phyloP scores from a whole-genome alignment of 2,797 vertebrate genomes.

The Psittacula derbiana region DNA sequence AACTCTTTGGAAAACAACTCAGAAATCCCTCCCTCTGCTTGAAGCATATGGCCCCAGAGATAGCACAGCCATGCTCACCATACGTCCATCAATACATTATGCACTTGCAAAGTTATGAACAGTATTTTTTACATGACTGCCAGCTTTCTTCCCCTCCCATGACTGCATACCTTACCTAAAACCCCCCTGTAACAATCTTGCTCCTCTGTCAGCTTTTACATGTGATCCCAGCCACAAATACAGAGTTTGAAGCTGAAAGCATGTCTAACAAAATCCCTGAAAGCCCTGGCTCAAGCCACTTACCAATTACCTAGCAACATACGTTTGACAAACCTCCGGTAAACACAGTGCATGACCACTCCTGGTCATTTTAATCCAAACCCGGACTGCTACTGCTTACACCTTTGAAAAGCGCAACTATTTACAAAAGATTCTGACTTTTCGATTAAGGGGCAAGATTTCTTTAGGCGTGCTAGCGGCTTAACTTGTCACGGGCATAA shows the following conservation, averaged over 20 bases:
- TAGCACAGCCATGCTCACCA: rapidly evolving
- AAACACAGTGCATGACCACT: neutral
- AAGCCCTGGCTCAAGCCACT: neutral
- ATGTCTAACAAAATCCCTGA: rapidly evolving
- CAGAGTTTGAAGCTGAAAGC: neutral
- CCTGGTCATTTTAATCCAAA: neutral
- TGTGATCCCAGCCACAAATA: neutral
- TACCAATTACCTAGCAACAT: neutral
- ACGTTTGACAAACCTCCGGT: neutral
- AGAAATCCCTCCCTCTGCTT: neutral
- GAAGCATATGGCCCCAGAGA: neutral
- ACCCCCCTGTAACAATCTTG: rapidly evolving
- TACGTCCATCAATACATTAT: rapidly evolving
- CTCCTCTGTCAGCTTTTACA: neutral
- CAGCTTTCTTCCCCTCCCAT: neutral
- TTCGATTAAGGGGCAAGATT: rapidly evolving
- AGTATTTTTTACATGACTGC: neutral
- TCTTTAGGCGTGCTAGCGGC: rapidly evolving
- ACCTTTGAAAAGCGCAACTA: neutral
- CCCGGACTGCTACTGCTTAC: rapidly evolving
- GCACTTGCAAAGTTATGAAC: rapidly evolving
- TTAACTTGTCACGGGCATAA: neutral
- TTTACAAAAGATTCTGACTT: neutral
- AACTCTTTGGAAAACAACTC: neutral
- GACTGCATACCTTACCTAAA: neutral